Percentiles rank a stretch among this genome's conserved stretches.
Conservation (phyloP, 2,113 vertebrate species). For the Neotragus pygmaeus region DNA sequence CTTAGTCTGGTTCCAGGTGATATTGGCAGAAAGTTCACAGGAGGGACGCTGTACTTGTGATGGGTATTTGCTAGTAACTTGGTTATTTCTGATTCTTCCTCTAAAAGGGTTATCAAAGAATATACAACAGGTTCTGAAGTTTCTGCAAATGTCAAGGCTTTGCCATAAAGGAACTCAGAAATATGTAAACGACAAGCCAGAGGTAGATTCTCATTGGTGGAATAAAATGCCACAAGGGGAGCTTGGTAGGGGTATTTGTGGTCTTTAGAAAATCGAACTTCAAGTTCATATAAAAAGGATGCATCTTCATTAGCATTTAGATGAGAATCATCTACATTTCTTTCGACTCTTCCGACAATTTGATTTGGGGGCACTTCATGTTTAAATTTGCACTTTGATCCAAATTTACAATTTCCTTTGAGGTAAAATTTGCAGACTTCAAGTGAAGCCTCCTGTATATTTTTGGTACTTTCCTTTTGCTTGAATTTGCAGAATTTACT, state of each 20-base stretch:
- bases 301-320: conserved; percentile 66
- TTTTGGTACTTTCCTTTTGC: conserved; percentile 52
- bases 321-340: conserved; percentile 82
- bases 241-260: conserved; percentile 94
- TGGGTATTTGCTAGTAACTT: conserved; percentile 83
- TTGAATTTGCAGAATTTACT: conserved; percentile 67
- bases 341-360: conserved; percentile 78
- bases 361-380: conserved; percentile 85
- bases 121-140: conserved; percentile 89
- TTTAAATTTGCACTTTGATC: conserved; percentile 90
- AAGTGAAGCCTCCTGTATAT: conserved; percentile 51
- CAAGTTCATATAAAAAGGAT: conserved; percentile 89
- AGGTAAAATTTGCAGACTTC: conserved; percentile 91
- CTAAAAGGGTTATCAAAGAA: conserved; percentile 89
- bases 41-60: conserved; percentile 91
- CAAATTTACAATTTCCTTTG: conserved; percentile 90
- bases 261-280: conserved; percentile 91
- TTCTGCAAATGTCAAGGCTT: conserved; percentile 86
- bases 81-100: conserved; percentile 87
- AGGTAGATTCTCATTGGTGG: conserved; percentile 87
- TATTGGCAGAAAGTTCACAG: conserved; percentile 73
- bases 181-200: conserved; percentile 88
- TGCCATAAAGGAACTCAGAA: conserved; percentile 90
- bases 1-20: conserved; percentile 65
- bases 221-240: conserved; percentile 93